Evolutionary conservation across 2,888 invertebrate species (phyloP).

Genomic region (Portevinia maculata): DNA sequence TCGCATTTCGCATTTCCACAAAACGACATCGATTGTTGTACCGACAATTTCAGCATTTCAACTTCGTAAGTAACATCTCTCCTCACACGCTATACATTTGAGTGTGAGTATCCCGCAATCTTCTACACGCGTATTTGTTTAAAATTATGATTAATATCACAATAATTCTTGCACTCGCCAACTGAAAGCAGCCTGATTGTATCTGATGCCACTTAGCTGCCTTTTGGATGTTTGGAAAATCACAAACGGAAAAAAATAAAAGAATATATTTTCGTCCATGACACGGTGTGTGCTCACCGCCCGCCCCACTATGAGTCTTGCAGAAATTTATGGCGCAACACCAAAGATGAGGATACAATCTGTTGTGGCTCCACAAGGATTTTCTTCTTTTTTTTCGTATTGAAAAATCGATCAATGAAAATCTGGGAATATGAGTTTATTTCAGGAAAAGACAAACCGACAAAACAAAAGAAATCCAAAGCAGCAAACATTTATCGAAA

Average conservation of each 20-base stretch:
- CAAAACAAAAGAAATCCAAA: slow-evolving; percentile 38
- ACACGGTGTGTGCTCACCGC: neutral
- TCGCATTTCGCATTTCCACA: neutral
- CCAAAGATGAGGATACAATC: neutral
- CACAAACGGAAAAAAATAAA: neutral
- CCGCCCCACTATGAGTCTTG: neutral
- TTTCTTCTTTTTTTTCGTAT: neutral
- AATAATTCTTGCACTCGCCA: slow-evolving; percentile 40
- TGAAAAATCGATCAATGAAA: slow-evolving; percentile 36
- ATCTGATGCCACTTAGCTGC: slow-evolving; percentile 30
- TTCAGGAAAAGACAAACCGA: slow-evolving; percentile 37
- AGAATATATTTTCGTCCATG: neutral
- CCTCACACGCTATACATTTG: slow-evolving; percentile 5
- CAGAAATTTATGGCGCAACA: slow-evolving; percentile 6
- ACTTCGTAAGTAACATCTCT: slow-evolving; percentile 8
- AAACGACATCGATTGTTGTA: neutral
- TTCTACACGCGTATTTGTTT: slow-evolving; percentile 15
- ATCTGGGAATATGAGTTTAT: slow-evolving; percentile 42
- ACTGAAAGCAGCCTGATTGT: slow-evolving; percentile 38
- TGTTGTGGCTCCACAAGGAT: neutral
- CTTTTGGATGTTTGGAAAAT: slow-evolving; percentile 1
- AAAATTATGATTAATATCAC: slow-evolving; percentile 50
- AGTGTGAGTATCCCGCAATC: neutral
- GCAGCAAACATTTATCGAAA: slow-evolving; percentile 31
- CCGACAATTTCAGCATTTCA: neutral